Percentiles rank a stretch among this genome's conserved stretches.
phyloP scores from a whole-genome alignment of 2,113 vertebrate genomes.

The Triplophysa siluroides region DNA sequence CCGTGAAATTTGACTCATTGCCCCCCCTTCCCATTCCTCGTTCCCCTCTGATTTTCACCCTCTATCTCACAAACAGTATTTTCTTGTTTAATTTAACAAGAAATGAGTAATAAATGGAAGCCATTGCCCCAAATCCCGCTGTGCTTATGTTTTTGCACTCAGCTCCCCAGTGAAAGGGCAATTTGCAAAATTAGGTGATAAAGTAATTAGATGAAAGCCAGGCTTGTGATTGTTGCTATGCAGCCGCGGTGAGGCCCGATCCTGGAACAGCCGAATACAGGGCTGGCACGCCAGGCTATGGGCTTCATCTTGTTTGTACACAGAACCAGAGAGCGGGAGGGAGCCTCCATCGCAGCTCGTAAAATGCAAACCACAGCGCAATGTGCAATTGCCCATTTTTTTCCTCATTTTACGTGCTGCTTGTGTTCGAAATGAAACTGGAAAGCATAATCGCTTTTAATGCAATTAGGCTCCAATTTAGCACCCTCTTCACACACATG shows the following conservation, averaged over 20 bases:
- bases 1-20: slow-evolving; percentile 56
- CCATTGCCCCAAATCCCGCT: slow-evolving; percentile 90
- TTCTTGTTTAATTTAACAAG: slow-evolving; percentile 99
- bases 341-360: slow-evolving; percentile 90
- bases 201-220: slow-evolving; percentile 98
- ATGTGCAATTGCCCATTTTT: slow-evolving; percentile 66
- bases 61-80: slow-evolving; percentile 85
- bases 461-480: slow-evolving; percentile 98
- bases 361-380: slow-evolving; percentile 89
- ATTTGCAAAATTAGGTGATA: slow-evolving; percentile 99
- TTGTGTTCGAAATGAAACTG: slow-evolving; percentile 89
- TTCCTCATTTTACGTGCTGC: slow-evolving; percentile 78
- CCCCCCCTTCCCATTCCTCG: slow-evolving; percentile 22
- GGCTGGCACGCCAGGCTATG: slow-evolving; percentile 73
- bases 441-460: slow-evolving; percentile 95
- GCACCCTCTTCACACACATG: slow-evolving; percentile 89
- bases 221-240: slow-evolving; percentile 87
- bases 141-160: slow-evolving; percentile 88
- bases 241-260: slow-evolving; percentile 72
- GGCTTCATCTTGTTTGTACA: slow-evolving; percentile 96
- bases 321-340: slow-evolving; percentile 89
- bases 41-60: slow-evolving; percentile 67
- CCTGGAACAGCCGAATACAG: slow-evolving; percentile 76
- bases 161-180: slow-evolving; percentile 95
- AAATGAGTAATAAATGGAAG: slow-evolving; percentile 96